Evolutionary conservation across 2,797 vertebrate species (phyloP).

Genomic region (Chrosomus eos): DNA sequence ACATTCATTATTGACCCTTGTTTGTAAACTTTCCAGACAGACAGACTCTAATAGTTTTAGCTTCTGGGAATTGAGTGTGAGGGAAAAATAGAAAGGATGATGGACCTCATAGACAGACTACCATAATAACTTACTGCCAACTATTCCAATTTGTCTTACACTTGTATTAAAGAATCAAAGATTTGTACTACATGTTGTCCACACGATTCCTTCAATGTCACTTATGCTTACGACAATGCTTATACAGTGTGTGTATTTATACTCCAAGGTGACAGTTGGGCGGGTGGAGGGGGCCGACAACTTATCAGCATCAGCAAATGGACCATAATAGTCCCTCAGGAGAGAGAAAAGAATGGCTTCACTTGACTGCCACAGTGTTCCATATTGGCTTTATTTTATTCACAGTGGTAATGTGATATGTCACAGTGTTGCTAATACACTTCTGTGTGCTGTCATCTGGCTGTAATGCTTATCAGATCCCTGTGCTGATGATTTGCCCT

Average conservation of each 20-base stretch:
- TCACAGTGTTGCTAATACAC: constrained; percentile 91
- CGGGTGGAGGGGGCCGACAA: constrained; percentile 54
- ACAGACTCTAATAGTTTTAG: constrained; percentile 35
- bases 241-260: constrained; percentile 35
- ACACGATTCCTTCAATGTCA: constrained; percentile 32
- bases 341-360: constrained; percentile 88
- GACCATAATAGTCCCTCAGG: constrained; percentile 87
- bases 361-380: constrained; percentile 94
- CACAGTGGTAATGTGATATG: constrained; percentile 98
- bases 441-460: constrained; percentile 98
- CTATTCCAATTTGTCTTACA: constrained; percentile 16
- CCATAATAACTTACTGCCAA: constrained; percentile 32
- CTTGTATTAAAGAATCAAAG: constrained; percentile 13
- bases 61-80: constrained; percentile 29
- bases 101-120: constrained; percentile 26
- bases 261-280: constrained; percentile 47
- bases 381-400: constrained; percentile 98
- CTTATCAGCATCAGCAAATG: constrained; percentile 92
- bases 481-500: constrained; percentile 94
- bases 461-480: constrained; percentile 97
- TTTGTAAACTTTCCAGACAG: constrained; percentile 38
- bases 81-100: constrained; percentile 17
- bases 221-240: not conserved
- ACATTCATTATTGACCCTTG: constrained; percentile 33
- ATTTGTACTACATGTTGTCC: not conserved